phyloP scores from a whole-genome alignment of 1,140 invertebrate species.

The Dinoponera quadriceps region DNA sequence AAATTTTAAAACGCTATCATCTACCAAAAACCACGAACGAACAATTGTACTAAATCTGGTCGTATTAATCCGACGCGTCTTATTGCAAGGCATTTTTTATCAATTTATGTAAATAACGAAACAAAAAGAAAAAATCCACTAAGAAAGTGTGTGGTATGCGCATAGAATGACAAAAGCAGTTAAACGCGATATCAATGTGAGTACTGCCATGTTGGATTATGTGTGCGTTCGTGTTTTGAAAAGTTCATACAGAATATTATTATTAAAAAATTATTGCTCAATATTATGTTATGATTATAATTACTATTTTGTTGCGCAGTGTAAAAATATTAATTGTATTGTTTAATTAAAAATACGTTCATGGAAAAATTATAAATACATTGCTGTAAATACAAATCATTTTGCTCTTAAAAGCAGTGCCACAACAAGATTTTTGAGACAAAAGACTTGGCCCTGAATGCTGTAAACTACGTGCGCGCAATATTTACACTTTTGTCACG shows the following conservation, averaged over 20 bases:
- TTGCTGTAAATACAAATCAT: no score
- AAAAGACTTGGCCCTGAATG: no score
- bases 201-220: conserved; percentile 26
- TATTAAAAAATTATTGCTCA: no score
- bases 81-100: conserved; percentile 20
- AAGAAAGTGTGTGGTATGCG: conserved; percentile 27
- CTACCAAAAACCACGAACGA: not conserved
- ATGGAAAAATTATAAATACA: no score
- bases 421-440: no score
- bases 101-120: conserved; percentile 24
- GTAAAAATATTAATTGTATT: no score
- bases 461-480: no score
- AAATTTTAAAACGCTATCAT: conserved; percentile 38
- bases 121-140: conserved; percentile 24
- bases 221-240: not conserved
- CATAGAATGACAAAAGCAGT: conserved; percentile 31
- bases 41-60: conserved; percentile 24
- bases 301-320: no score
- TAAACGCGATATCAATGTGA: conserved; percentile 12
- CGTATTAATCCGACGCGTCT: conserved; percentile 1
- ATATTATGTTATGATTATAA: no score
- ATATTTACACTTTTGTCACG: no score
- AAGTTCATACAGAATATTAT: conserved; percentile 16
- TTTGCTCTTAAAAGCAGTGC: no score
- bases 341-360: no score